Evolutionary conservation across 2,797 vertebrate genomes (phyloP), one percentile per base, ranked within the genome.

Genomic region (Margarornis squamiger): DNA sequence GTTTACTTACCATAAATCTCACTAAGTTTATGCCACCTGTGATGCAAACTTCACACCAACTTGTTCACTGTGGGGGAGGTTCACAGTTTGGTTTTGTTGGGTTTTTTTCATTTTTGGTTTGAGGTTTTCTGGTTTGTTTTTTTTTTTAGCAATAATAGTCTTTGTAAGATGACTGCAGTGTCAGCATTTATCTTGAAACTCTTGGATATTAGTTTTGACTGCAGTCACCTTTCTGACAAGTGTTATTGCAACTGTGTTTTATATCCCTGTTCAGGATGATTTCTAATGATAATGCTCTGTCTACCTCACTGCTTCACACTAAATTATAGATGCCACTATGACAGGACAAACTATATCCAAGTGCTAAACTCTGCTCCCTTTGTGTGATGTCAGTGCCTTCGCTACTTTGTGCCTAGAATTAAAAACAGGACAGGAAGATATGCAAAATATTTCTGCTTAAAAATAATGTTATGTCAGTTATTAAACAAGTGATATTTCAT

Each of bases 401-500:
- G 16, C 95, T 95, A 83, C 79, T 90, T 97, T 97, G 96, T 95
- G 97, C 92, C 82, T 88, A 79, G 97, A 98, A 97, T 98, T 96
- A 97, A 96, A 98, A 97, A 94, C 90, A 95, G 95, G 89, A 91
- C 87, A 86, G 51, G 46, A 95, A 97, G 97, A 97, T 97, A 98
- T 97, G 98, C 97, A 98, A 98, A 98, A 98, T 90, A 97, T 98
- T 98, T 98, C 97, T 97, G 96, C 97, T 98, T 98, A 97, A 98
- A 98, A 98, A 98, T 98, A 98, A 98, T 98, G 97, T 98, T 98
- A 97, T 97, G 97, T 96, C 96, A 97, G 98, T 98, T 98, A 98
- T 98, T 98, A 98, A 98, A 98, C 97, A 98, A 98, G 98, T 98
- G 97, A 98, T 98, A 98, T 98, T 98, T 98, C 98, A 98, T 98